Conservation (phyloP, 2,797 vertebrate genomes). For the Yasuhikotakia modesta region DNA sequence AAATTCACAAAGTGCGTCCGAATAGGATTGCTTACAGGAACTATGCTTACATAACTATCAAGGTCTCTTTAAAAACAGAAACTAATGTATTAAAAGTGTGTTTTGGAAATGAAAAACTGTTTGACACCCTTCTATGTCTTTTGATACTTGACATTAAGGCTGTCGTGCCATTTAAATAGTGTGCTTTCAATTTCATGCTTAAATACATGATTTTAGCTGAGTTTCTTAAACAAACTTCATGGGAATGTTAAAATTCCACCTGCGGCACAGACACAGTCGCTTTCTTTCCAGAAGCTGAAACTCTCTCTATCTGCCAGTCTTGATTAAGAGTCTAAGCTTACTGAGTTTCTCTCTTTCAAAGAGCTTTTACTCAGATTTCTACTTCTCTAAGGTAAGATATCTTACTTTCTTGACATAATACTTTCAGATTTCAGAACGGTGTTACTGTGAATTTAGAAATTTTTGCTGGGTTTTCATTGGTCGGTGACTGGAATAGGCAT, state of each 20-base stretch:
- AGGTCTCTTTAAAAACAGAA: background rate
- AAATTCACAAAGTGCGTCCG: background rate
- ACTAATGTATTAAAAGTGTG: background rate
- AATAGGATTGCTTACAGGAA: background rate
- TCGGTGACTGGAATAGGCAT: background rate
- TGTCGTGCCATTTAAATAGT: background rate
- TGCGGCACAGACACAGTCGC: constrained; percentile 7
- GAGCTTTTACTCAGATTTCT: constrained; percentile 16
- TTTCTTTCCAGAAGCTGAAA: constrained; percentile 15
- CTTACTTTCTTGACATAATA: constrained; percentile 22
- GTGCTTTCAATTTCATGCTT: background rate
- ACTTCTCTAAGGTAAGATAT: constrained; percentile 17
- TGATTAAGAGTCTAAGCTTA: constrained; percentile 34
- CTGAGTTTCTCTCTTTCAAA: constrained; percentile 30
- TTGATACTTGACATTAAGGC: background rate
- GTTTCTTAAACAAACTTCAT: constrained; percentile 12
- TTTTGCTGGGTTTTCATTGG: background rate
- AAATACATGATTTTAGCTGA: background rate
- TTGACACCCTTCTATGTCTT: background rate
- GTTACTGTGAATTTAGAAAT: background rate
- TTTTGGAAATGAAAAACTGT: constrained; percentile 4
- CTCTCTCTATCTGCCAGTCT: constrained; percentile 30
- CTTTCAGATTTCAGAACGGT: background rate
- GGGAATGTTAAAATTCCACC: background rate
- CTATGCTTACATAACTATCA: background rate